These are phyloP conservation scores for Atherinosoma microstoma DNA, from an alignment of 2,797 vertebrate species.

Conservation along the genomic window DNA sequence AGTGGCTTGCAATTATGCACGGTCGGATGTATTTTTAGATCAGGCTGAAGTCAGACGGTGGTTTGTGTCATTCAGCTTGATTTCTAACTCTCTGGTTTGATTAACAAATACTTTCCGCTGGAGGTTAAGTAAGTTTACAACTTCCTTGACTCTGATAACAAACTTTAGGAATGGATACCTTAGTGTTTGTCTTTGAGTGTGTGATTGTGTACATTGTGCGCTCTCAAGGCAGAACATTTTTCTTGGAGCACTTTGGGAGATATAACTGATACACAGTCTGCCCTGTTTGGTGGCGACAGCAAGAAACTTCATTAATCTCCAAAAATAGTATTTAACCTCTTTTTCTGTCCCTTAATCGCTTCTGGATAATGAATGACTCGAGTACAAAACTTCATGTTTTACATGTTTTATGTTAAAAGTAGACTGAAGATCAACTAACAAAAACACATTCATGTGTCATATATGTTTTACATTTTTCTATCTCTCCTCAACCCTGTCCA, in stretches of 20 bases:
- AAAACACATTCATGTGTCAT: background rate
- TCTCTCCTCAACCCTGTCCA: constrained; percentile 23
- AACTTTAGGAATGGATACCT: constrained; percentile 50
- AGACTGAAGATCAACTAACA: constrained; percentile 1
- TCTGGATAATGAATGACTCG: background rate
- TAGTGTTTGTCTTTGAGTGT: constrained; percentile 17
- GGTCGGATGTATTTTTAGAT: constrained; percentile 39
- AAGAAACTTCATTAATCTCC: constrained; percentile 24
- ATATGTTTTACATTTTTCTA: constrained; percentile 23
- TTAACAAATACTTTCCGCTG: constrained; percentile 50
- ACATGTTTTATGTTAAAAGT: background rate
- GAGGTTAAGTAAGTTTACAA: background rate
- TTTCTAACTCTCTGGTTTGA: constrained; percentile 55
- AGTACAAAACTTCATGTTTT: background rate
- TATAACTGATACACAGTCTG: constrained; percentile 40
- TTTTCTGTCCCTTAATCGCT: constrained; percentile 6
- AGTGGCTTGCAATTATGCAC: constrained; percentile 12
- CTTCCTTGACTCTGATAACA: constrained; percentile 36
- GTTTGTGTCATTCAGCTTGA: constrained; percentile 34
- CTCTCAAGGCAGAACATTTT: constrained; percentile 23
- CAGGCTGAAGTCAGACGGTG: constrained; percentile 11
- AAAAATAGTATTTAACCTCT: constrained; percentile 21
- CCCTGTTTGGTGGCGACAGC: background rate
- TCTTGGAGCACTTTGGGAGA: constrained; percentile 35
- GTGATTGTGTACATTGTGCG: constrained; percentile 31